Percentiles rank a stretch among this genome's conserved stretches.
Conservation (phyloP, 2,113 vertebrate genomes). For the Pachycephala philippinensis region DNA sequence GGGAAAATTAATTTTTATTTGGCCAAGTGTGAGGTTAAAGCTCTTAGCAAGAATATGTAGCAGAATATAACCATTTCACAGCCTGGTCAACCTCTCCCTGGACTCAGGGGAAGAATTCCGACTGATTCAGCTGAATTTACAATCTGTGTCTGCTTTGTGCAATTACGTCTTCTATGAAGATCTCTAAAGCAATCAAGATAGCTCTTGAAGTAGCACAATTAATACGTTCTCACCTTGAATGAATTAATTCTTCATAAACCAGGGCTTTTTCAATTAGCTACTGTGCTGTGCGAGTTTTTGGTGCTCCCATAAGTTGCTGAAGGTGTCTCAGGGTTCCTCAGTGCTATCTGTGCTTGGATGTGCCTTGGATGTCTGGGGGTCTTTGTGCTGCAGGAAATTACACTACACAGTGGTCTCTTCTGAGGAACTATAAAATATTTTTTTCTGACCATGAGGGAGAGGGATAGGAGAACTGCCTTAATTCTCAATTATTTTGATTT, state of each 20-base stretch:
- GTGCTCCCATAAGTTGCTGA: not conserved
- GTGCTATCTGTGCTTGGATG: rapidly evolving
- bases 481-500: not conserved
- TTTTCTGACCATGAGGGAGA: not conserved
- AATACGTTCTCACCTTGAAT: not conserved
- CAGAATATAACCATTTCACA: not conserved
- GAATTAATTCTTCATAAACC: not conserved
- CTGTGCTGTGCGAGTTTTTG: not conserved
- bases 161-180: not conserved
- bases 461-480: not conserved
- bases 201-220: not conserved
- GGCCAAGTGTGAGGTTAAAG: not conserved
- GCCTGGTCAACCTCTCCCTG: not conserved
- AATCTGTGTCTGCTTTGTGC: not conserved
- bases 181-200: not conserved
- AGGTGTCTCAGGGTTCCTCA: not conserved
- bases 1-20: not conserved
- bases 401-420: not conserved
- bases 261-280: not conserved
- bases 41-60: not conserved
- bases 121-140: not conserved
- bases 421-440: not conserved
- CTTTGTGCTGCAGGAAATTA: not conserved
- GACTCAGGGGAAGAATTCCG: not conserved
- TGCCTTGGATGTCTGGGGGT: not conserved